Conservation (phyloP, 2,888 invertebrate species). For the Nematopogon swammerdamellus region DNA sequence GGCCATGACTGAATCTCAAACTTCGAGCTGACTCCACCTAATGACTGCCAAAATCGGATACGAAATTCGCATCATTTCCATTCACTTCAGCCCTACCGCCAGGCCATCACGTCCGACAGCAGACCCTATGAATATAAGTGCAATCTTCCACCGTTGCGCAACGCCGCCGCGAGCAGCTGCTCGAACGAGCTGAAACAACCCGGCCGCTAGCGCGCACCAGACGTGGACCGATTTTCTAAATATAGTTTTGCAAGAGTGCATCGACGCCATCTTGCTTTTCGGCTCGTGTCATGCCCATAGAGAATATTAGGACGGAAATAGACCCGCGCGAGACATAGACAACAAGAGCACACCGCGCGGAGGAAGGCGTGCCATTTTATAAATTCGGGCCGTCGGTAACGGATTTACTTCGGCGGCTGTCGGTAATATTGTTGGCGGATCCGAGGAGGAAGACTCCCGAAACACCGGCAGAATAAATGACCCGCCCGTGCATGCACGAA, state of each 20-base stretch:
- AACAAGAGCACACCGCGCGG: not conserved
- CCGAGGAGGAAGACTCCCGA: no score
- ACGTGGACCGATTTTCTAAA: conserved; percentile 15
- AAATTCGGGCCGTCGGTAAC: not conserved
- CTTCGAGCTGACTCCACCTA: no score
- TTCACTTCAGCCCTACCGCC: no score
- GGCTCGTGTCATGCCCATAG: conserved; percentile 35
- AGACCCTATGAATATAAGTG: no score
- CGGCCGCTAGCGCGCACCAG: conserved; percentile 12
- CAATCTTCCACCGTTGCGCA: conserved; percentile 6
- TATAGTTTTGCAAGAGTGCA: conserved; percentile 49
- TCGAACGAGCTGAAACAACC: conserved; percentile 34
- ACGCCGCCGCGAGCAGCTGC: conserved; percentile 2
- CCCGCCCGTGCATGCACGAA: no score
- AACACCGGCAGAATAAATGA: no score
- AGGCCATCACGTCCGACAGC: no score
- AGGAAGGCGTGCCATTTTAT: not conserved
- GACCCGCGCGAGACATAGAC: not conserved
- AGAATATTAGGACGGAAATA: conserved; percentile 37
- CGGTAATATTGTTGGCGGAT: not conserved
- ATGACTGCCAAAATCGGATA: no score
- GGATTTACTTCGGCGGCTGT: not conserved
- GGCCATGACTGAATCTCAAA: no score
- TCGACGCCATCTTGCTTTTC: conserved; percentile 8
- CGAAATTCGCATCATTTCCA: no score